Percentiles rank a stretch among this genome's conserved stretches.
These are phyloP conservation scores for Cryptomyrus ogoouensis DNA, from an alignment of 2,113 vertebrate genomes.

Conservation along the genomic window DNA sequence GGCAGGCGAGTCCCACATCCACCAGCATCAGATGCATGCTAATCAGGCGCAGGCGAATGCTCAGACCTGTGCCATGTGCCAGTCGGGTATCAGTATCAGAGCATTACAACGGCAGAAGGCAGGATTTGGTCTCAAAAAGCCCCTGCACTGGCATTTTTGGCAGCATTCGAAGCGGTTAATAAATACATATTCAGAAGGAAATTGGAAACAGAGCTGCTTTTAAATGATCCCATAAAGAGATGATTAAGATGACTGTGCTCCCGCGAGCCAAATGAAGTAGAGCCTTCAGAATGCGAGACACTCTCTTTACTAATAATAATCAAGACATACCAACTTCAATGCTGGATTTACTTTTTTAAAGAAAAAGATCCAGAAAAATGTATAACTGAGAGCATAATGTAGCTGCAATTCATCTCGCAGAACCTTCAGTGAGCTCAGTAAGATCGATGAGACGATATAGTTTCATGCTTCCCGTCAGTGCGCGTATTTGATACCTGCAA, in stretches of 20 bases:
- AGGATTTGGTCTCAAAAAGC: background rate
- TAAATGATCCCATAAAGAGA: background rate
- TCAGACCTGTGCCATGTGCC: background rate
- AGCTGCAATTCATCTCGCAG: background rate
- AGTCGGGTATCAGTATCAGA: background rate
- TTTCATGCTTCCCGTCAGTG: background rate
- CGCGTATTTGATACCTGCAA: background rate
- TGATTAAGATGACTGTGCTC: background rate
- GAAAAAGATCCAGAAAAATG: background rate
- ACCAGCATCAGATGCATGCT: background rate
- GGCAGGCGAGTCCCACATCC: background rate
- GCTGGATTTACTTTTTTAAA: background rate
- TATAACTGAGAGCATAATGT: background rate
- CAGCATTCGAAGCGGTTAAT: background rate
- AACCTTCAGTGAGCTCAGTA: background rate
- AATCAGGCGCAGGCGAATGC: background rate
- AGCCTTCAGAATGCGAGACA: background rate
- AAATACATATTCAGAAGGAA: slow-evolving; percentile 12
- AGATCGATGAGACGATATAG: background rate
- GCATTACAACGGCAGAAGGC: background rate
- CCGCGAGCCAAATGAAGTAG: background rate
- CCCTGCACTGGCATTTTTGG: background rate
- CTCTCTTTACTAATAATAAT: background rate
- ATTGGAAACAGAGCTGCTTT: background rate
- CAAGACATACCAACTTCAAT: background rate